A percentile compares a stretch with the other conserved stretches of the same genome.
Evolutionary conservation across 2,797 vertebrate genomes (phyloP).

Genomic region (Echiichthys vipera): DNA sequence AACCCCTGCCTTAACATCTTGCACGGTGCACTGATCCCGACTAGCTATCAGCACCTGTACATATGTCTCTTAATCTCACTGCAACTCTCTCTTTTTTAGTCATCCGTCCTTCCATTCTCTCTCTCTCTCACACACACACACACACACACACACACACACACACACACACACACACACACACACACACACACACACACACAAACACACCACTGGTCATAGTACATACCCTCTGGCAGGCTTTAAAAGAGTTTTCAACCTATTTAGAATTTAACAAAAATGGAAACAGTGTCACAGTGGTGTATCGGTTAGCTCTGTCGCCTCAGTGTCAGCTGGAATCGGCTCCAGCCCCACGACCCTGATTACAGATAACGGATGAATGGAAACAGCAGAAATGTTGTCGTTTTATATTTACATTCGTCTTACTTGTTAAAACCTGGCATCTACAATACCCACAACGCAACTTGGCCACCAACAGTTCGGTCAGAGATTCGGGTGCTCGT

Average conservation of each 20-base stretch:
- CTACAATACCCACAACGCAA: background rate
- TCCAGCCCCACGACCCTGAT: too few species aligned
- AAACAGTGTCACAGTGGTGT: too few species aligned
- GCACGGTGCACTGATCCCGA: conserved; percentile 89
- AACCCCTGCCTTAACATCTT: conserved; percentile 89
- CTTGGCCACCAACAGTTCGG: background rate
- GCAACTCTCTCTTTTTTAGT: conserved; percentile 26
- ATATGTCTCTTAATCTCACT: conserved; percentile 91
- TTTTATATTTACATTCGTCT: background rate
- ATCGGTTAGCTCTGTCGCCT: too few species aligned
- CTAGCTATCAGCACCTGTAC: conserved; percentile 90
- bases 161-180: conserved; percentile 27
- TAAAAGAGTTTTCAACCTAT: background rate
- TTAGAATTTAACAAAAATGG: too few species aligned
- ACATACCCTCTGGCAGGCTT: conserved; percentile 12
- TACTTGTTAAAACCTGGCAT: background rate
- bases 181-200: conserved; percentile 10
- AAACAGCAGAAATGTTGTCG: background rate
- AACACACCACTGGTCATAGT: conserved; percentile 15
- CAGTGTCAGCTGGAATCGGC: too few species aligned
- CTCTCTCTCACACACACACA: background rate
- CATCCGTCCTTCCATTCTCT: conserved; percentile 20
- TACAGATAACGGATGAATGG: too few species aligned
- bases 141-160: conserved; percentile 14
- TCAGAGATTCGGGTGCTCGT: too few species aligned